Conservation (phyloP, 2,888 invertebrate species). For the Hydrotaea diabolus region DNA sequence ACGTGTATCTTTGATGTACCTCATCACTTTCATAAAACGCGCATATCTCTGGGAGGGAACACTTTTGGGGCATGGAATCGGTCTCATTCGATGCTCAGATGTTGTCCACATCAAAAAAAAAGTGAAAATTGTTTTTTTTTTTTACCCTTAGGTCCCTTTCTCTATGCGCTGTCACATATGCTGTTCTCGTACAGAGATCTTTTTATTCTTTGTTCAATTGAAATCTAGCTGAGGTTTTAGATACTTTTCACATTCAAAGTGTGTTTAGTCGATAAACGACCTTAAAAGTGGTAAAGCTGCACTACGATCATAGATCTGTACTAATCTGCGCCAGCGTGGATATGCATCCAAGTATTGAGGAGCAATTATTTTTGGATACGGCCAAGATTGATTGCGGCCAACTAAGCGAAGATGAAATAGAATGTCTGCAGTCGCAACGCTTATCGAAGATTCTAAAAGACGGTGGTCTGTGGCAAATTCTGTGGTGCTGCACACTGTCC, state of each 20-base stretch:
- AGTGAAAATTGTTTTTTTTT: too few relatives aligned
- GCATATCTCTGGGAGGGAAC: too few relatives aligned
- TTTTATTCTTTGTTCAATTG: slow-evolving; percentile 33
- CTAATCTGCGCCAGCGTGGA: not conserved
- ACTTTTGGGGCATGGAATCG: too few relatives aligned
- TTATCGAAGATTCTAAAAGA: slow-evolving; percentile 82
- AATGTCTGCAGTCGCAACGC: slow-evolving; percentile 70
- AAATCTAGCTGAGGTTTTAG: slow-evolving; percentile 46
- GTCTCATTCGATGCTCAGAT: too few relatives aligned
- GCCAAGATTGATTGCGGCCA: slow-evolving; percentile 36
- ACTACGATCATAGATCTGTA: too few relatives aligned
- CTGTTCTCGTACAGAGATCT: slow-evolving; percentile 15
- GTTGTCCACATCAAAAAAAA: too few relatives aligned
- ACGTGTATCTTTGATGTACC: too few relatives aligned
- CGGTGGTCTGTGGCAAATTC: slow-evolving; percentile 83
- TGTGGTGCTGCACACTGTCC: slow-evolving; percentile 83
- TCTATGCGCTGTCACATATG: too few relatives aligned
- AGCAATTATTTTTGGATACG: slow-evolving; percentile 43
- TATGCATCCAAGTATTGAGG: not conserved
- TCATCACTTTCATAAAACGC: too few relatives aligned
- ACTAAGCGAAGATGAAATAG: slow-evolving; percentile 64
- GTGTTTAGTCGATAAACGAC: slow-evolving; percentile 49
- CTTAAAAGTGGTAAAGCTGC: slow-evolving; percentile 38
- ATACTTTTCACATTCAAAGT: slow-evolving; percentile 44
- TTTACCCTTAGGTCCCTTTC: too few relatives aligned